Base-by-base conservation (phyloP, 2,888 invertebrate genomes). In the Chloroclystis v-ata region DNA sequence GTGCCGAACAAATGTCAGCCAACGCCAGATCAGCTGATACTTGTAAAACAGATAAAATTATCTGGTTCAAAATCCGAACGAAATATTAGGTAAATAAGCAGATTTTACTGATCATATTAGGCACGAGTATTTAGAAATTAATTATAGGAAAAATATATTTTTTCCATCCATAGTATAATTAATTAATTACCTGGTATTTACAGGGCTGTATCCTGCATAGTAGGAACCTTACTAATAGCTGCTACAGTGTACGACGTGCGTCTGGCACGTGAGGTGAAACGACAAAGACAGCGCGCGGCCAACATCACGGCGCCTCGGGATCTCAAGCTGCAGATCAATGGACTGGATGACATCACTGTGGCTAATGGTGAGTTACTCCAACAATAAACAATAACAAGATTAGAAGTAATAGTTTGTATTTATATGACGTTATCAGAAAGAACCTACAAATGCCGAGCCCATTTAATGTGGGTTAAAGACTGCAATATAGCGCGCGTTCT, bases 201-300 rank as follows among this genome's bases (percentile, higher is more conserved):
- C 72, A 87, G 86, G 0, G 78, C 74, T 2, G 81, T 86, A 1
- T 72, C 72, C 43, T 60, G 64, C 46, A 20, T 71, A 1, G 73
- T 86, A 0, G 68, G 85, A 0, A 65, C 89, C 0, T 73, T 94
- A 41, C 89, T 95, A 65, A 68, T 91, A 12, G 67, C 85, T 7
- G 94, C 94, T 1, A 94, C 95, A 0, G 76, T 82, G 0, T 95
- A 94, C 75, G 95, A 95, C 78, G 77, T 92, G 64, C 90, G 89
- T 37, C 69, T 82, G 16, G 73, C 85, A 1, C 63, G 71, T 4
- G 78, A 72, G 26, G 78, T 82, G 69, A 77, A 72, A 63, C 54
- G 75, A 43, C 74, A 73, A 57, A 52, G 79, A 0, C 78, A 69
- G n/a, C 80, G 78, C 60, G 76, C 72, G 0, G 72, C 57, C 50